Percentiles rank a stretch among this genome's conserved stretches.
phyloP scores from a whole-genome alignment of 2,888 invertebrate genomes.

The Melolontha melolontha region DNA sequence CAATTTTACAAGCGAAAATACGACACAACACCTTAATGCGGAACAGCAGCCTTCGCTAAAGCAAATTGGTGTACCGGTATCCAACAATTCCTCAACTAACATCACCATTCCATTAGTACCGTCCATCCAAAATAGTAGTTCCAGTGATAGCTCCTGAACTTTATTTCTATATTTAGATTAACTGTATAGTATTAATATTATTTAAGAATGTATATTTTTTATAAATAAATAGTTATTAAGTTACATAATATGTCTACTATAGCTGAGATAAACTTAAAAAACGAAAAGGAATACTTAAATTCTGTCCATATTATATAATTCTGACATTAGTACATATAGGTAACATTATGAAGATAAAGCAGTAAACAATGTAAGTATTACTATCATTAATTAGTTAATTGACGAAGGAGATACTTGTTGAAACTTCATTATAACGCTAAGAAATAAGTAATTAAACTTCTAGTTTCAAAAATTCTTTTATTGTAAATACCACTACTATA shows the following conservation, averaged over 20 bases:
- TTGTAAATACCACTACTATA: too few relatives aligned
- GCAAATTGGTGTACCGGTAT: constrained; percentile 35
- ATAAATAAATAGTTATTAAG: constrained; percentile 35
- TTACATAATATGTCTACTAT: constrained; percentile 6
- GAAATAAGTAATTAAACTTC: too few relatives aligned
- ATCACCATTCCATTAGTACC: constrained; percentile 34
- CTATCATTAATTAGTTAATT: not conserved
- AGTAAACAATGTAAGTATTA: not conserved
- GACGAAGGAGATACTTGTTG: too few relatives aligned
- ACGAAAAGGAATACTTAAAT: not conserved
- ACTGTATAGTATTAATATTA: constrained; percentile 26
- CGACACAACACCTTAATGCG: constrained; percentile 29
- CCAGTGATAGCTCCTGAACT: constrained; percentile 39
- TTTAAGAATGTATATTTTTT: constrained; percentile 36
- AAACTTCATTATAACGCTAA: too few relatives aligned
- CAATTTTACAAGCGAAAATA: constrained; percentile 43
- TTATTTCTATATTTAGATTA: constrained; percentile 6
- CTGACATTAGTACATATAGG: not conserved
- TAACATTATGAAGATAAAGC: not conserved
- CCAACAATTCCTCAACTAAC: constrained; percentile 34
- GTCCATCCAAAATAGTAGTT: constrained; percentile 37
- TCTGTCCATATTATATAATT: too few relatives aligned
- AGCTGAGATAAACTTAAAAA: not conserved
- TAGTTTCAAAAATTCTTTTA: too few relatives aligned
- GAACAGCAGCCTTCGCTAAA: constrained; percentile 39